Base-by-base conservation (phyloP, 1,140 invertebrate genomes). In the Drosophila arawakana region DNA sequence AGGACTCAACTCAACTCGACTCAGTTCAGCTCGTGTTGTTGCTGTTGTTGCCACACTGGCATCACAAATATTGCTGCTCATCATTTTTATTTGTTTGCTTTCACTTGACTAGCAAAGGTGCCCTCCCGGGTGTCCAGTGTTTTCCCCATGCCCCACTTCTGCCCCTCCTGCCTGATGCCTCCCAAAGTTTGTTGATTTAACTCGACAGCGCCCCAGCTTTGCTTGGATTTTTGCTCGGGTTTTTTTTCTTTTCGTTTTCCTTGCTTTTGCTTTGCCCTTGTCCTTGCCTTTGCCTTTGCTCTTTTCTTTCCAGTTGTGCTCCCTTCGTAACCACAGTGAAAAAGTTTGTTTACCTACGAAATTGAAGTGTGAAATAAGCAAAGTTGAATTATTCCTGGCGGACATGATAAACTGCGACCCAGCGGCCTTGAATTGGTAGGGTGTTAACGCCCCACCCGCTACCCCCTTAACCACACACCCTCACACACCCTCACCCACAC, bases 311-410 rank as follows among this genome's bases (percentile, higher is more conserved):
- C 30, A 30, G 15, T 30, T 50, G 34, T 3, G 37, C 34, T 43
- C 46, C n/a, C 13, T 37, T n/a, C 30, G 54, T 10, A n/a, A 21
- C 18, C 46, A 15, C 54, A 41, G 54, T 41, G 58, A 78, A 78
- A 85, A 85, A 83, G 59, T 89, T 89, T 89, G 84, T 89, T 89
- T 89, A 89, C 84, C 84, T 89, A 89, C 85, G 73, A 89, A 89
- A 89, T 89, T 89, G 84, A 89, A 89, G 84, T 89, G 84, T 89
- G 84, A 89, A 89, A 89, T 89, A 89, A 89, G 84, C 78, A 91
- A 85, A 83, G 84, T 89, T 91, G 76, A 89, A 91, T 86, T 90
- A 91, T 86, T 91, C 90, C 90, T 91, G 89, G 81, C 82, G 89
- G 90, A 91, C 82, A 89, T 91, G 90, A 91, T 91, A 91, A 91